phyloP scores from a whole-genome alignment of 1,140 invertebrate species.

The Sminthurinus signatus region DNA sequence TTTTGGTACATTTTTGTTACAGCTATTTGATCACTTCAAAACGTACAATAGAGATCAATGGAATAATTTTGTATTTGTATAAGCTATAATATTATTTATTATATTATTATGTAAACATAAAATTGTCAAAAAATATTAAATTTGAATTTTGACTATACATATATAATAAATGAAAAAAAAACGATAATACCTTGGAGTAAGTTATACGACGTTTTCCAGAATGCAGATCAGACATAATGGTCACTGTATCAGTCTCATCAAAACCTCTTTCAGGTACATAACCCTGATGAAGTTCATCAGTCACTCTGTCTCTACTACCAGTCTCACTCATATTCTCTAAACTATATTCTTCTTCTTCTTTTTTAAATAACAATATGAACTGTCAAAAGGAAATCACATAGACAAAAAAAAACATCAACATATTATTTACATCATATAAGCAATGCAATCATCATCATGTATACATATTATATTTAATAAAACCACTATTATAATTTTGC shows the following conservation, averaged over 20 bases:
- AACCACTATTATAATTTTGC: no score
- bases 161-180: no score
- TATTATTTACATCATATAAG: no score
- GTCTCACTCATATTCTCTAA: not conserved
- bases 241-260: conserved; percentile 5
- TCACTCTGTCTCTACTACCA: not conserved
- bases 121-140: not conserved
- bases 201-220: conserved; percentile 1
- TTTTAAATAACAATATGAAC: no score
- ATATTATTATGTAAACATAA: not conserved
- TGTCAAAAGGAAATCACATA: no score
- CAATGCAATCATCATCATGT: no score
- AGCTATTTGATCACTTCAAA: not conserved
- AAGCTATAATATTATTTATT: not conserved
- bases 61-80: not conserved
- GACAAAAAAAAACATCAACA: no score
- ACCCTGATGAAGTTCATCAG: not conserved
- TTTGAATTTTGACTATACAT: no score
- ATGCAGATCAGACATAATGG: not conserved
- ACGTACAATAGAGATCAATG: not conserved
- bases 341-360: no score
- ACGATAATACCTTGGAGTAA: conserved; percentile 7
- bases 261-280: conserved; percentile 2
- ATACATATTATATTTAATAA: no score
- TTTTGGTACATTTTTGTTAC: no score